Percentiles rank a stretch among this genome's conserved stretches.
These are phyloP conservation scores for Octopus sinensis DNA, from an alignment of 1,140 invertebrate species.

Conservation along the genomic window DNA sequence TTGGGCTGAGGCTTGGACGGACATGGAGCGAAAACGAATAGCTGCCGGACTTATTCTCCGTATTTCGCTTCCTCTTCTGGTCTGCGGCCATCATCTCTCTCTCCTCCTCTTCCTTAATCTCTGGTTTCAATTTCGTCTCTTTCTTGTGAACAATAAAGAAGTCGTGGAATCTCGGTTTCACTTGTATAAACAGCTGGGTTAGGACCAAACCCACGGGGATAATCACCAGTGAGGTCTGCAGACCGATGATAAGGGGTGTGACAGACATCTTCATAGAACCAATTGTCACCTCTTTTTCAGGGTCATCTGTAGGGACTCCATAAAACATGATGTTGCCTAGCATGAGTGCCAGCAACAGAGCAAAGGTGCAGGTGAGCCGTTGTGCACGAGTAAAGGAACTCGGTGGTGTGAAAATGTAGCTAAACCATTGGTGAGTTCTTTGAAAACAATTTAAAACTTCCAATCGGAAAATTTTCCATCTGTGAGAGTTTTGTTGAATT, in stretches of 20 bases:
- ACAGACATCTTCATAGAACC: constrained; percentile 27
- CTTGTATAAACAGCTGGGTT: constrained; percentile 33
- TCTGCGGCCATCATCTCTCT: no score
- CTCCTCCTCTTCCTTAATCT: no score
- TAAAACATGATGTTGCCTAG: constrained; percentile 50
- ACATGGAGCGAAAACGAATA: no score
- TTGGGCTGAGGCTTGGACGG: no score
- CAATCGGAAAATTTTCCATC: constrained; percentile 28
- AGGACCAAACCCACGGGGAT: constrained; percentile 43
- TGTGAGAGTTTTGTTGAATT: constrained; percentile 4
- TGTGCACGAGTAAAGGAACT: constrained; percentile 47
- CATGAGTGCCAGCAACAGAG: constrained; percentile 44
- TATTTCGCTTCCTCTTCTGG: no score
- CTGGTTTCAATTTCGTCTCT: no score
- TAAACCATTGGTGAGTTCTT: constrained; percentile 45
- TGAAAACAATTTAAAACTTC: constrained; percentile 42
- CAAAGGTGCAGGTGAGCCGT: constrained; percentile 47
- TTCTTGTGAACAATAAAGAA: no score
- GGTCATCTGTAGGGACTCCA: constrained; percentile 39
- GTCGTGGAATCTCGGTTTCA: no score
- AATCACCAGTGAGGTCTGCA: constrained; percentile 40
- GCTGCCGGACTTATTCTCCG: no score
- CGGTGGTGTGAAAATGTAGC: constrained; percentile 41
- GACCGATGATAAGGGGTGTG: constrained; percentile 35
- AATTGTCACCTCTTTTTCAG: constrained; percentile 26